Evolutionary conservation across 1,140 invertebrate species (phyloP), one percentile per base, ranked within the genome.

Genomic region (Euwallacea similis): DNA sequence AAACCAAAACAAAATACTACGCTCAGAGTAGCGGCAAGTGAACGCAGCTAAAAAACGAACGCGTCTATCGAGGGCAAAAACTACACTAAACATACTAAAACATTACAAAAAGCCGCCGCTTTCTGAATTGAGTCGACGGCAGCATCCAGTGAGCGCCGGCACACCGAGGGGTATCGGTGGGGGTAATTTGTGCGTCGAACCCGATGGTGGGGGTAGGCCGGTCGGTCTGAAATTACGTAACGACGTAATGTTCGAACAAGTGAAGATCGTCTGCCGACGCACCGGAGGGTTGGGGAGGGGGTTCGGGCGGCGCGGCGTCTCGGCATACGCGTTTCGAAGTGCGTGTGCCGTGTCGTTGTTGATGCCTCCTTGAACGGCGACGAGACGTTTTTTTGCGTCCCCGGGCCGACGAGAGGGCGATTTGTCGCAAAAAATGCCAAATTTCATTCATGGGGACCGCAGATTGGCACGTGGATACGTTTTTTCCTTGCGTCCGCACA

Each of bases 101-200:
- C 69, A 76, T 76, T 76, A 75, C 71, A 76, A 76, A 76, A 76
- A 76, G 72, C 71, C 67, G 74, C 66, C 72, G 72, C 69, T 69
- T 74, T 72, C 73, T 66, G 72, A 69, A 69, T 70, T 75, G 68
- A 72, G 72, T 73, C 72, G 66, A 61, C 46, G 73, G 66, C 64
- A 71, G 70, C 71, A 72, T 72, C 70, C 70, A 72, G 70, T 59
- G 70, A 69, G 70, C 63, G 60, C 70, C 71, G 71, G 47, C 60
- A 59, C 21, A 33, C 55, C 56, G 56, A 68, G 71, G 71, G 74
- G 63, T 62, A 53, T 16, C 16, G 63, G 70, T 72, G 70, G 70
- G 70, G 70, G 64, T 72, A 72, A 72, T 72, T 72, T 72, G 70
- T 72, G 70, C 70, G 70, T 72, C 69, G 62, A 63, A 58, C 43